phyloP scores from a whole-genome alignment of 1,140 invertebrate species.

The Lordiphosa clarofinis region DNA sequence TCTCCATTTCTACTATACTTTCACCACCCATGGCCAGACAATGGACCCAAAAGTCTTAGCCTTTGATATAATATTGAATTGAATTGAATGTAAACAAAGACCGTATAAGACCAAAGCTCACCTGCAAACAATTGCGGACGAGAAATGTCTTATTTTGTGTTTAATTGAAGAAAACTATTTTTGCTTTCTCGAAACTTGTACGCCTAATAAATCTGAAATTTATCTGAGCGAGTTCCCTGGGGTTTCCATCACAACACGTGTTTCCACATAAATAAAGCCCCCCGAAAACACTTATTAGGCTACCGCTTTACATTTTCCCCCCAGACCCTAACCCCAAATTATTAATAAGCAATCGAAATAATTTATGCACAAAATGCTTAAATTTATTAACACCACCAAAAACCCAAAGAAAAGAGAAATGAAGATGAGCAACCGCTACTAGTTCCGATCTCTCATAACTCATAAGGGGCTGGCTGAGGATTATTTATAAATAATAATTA shows the following conservation, averaged over 20 bases:
- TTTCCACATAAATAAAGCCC: constrained; percentile 56
- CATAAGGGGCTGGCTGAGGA: constrained; percentile 21
- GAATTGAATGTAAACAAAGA: constrained; percentile 18
- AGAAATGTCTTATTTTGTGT: constrained; percentile 2
- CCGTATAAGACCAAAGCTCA: constrained; percentile 37
- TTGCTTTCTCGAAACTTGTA: constrained; percentile 19
- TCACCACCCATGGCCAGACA: constrained; percentile 54
- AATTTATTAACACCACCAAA: constrained; percentile 54
- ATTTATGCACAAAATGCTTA: constrained; percentile 63
- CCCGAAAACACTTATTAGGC: too few relatives aligned
- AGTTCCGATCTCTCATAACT: constrained; percentile 44
- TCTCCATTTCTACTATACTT: constrained; percentile 42
- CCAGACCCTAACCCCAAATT: constrained; percentile 29
- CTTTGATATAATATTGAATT: constrained; percentile 34
- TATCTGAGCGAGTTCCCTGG: constrained; percentile 37
- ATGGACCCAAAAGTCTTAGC: constrained; percentile 57
- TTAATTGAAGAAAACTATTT: too few relatives aligned
- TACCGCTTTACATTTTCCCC: too few relatives aligned
- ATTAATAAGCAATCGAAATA: constrained; percentile 63
- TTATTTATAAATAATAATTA: constrained; percentile 74
- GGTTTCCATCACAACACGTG: constrained; percentile 67
- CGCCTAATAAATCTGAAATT: background rate
- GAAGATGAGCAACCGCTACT: constrained; percentile 13
- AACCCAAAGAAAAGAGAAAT: constrained; percentile 10
- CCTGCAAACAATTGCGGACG: constrained; percentile 56